Percentiles rank a stretch among this genome's conserved stretches.
Evolutionary conservation across 2,888 invertebrate species (phyloP).

Genomic region (Tenthredo notha): DNA sequence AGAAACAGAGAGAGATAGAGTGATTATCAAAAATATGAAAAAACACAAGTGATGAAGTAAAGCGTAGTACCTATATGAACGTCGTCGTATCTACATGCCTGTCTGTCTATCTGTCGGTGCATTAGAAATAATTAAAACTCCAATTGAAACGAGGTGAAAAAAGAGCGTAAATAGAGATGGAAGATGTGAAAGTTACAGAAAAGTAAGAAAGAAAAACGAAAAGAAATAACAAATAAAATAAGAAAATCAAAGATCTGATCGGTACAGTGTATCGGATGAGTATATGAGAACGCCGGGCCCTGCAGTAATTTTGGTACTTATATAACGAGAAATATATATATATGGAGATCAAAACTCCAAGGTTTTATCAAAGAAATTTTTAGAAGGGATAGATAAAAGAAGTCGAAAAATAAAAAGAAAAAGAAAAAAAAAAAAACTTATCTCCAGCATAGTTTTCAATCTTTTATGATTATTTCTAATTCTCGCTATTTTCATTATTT

Average conservation of each 20-base stretch:
- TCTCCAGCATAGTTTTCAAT: slow-evolving; percentile 62
- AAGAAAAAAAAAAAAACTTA: slow-evolving; percentile 55
- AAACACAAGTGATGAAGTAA: background rate
- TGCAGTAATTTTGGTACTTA: slow-evolving; percentile 48
- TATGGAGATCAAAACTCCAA: slow-evolving; percentile 19
- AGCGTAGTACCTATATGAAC: slow-evolving; percentile 23
- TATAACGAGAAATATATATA: slow-evolving; percentile 26
- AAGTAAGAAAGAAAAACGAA: background rate
- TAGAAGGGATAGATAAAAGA: background rate
- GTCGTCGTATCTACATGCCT: slow-evolving; percentile 9
- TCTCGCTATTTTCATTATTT: background rate
- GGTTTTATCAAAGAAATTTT: slow-evolving; percentile 36
- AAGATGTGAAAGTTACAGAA: slow-evolving; percentile 7
- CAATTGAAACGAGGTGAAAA: background rate
- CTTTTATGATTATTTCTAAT: background rate
- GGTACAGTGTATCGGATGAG: slow-evolving; percentile 21
- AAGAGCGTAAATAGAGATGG: slow-evolving; percentile 34
- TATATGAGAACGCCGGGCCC: slow-evolving; percentile 51
- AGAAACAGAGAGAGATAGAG: slow-evolving; percentile 38
- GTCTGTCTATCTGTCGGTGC: slow-evolving; percentile 35
- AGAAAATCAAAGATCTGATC: background rate
- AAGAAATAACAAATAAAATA: background rate
- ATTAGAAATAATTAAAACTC: slow-evolving; percentile 41
- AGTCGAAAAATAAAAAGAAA: slow-evolving; percentile 52
- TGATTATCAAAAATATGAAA: background rate